Base-by-base conservation (phyloP, 2,888 invertebrate species). In the Trachelus tabidus region DNA sequence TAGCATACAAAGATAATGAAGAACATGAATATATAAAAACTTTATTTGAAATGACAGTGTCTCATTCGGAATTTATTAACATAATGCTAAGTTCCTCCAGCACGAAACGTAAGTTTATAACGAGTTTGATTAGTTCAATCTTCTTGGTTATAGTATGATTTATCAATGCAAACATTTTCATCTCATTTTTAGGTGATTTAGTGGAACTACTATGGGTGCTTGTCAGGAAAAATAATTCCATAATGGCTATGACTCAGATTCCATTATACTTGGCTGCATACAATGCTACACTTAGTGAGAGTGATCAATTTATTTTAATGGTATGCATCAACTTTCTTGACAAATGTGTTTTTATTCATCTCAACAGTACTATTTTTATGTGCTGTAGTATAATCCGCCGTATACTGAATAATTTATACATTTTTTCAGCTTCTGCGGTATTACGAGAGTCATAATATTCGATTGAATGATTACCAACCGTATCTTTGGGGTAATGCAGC, bases 401-500 rank as follows among this genome's bases (percentile, higher is more conserved):
- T 56, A 37, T 73, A 71, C 68, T 75, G 69, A 71, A 12, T 68
- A 40, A 76, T 71, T 73, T 31, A 73, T 76, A 68, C 73, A 81
- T 78, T 89, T 35, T 88, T 96, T 79, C 92, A 94, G 75, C 93
- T 97, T 81, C 89, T 97, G 77, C 93, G 94, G 83, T 92, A 94
- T 81, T 96, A 96, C 91, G 96, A 97, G 92, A 92, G 92, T 80
- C 94, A 94, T 87, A 94, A 94, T 76, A 92, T 95, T 79, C 94
- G 94, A 33, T 92, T 96, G 15, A 92, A 93, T 75, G 93, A 95
- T 85, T 96, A 94, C 89, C 95, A 96, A 81, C 98, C 98, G 0
- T 96, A 96, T 86, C 92, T 98, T 0, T 98, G 97, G 96, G 97
- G 97, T 0, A 94, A 95, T 88, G 94, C 96, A 3, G 97, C 97